Evolutionary conservation across 2,113 vertebrate genomes (phyloP), one percentile per base, ranked within the genome.

Genomic region (Channa argus): DNA sequence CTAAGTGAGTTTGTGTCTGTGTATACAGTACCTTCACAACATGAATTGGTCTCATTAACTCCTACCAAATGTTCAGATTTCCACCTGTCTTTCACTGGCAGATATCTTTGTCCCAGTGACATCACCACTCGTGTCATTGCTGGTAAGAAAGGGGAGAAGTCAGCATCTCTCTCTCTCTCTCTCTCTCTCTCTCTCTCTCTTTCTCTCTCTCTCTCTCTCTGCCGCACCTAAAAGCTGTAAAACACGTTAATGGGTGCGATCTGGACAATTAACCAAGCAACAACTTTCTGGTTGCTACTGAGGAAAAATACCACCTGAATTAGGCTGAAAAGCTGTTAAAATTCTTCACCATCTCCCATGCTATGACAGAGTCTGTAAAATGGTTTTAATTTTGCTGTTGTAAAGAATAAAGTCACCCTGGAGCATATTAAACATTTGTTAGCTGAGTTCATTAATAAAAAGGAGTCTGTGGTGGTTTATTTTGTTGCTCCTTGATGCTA

Each of bases 351-450:
- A 69, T 88, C 65, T 82, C 74, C 63, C 77, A 77, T 77, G 72
- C 84, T 85, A 82, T 51, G 73, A 77, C 63, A 0, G 1, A 89
- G 85, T 89, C 79, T 87, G 79, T 92, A 88, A 92, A 91, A 71
- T 78, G 75, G 49, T 82, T 87, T 82, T 87, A 77, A 74, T 90
- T 89, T 79, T 74, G 71, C 62, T 85, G 62, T 51, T 89, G 64
- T 90, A 66, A 83, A 89, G 75, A 77, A 80, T 75, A 46, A 69
- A 75, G 52, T 82, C 61, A 70, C 68, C 64, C 82, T 54, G 69
- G 70, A 80, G 85, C 81, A 83, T 79, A 80, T 85, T 82, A 86
- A 87, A 80, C 55, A 66, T 67, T 75, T 47, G 6, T 60, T 76
- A 49, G 66, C 52, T 51, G 61, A 85, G 80, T 86, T 79, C 74